Percentiles rank a stretch among this genome's conserved stretches.
phyloP scores from a whole-genome alignment of 2,797 vertebrate species.

The Lepilemur ruficaudatus region DNA sequence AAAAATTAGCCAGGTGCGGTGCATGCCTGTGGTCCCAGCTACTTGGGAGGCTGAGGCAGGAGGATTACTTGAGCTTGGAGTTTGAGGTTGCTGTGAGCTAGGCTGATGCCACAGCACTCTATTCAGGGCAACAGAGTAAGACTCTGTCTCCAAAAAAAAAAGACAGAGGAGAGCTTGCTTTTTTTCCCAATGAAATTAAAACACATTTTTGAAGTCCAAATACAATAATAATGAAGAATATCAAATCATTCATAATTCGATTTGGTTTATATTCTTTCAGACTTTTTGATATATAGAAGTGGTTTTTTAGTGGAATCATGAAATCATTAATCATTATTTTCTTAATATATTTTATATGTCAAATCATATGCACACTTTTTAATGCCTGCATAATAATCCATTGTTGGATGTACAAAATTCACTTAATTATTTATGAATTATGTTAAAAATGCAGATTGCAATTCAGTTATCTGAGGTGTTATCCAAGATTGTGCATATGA shows the following conservation, averaged over 20 bases:
- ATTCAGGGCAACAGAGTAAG: too few species aligned
- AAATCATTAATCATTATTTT: conserved; percentile 29
- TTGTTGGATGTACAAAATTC: not conserved
- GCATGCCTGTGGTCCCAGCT: too few species aligned
- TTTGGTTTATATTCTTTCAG: not conserved
- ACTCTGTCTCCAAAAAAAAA: not conserved
- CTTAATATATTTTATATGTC: not conserved
- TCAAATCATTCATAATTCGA: not conserved
- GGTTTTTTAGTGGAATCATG: not conserved
- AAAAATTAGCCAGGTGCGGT: fast-evolving
- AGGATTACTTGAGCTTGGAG: too few species aligned
- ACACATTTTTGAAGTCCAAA: conserved; percentile 8
- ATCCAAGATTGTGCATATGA: not conserved
- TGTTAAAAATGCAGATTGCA: not conserved
- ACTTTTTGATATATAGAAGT: not conserved
- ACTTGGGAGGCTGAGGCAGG: too few species aligned
- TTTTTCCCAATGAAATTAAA: not conserved
- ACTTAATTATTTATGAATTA: not conserved
- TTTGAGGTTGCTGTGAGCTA: too few species aligned
- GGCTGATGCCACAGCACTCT: too few species aligned
- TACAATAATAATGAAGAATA: conserved; percentile 24
- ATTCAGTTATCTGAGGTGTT: not conserved
- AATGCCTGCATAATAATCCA: not conserved
- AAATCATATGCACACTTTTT: not conserved
- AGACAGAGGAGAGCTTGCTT: not conserved